Conservation (phyloP, 1,140 invertebrate genomes). For the Chionoecetes opilio region DNA sequence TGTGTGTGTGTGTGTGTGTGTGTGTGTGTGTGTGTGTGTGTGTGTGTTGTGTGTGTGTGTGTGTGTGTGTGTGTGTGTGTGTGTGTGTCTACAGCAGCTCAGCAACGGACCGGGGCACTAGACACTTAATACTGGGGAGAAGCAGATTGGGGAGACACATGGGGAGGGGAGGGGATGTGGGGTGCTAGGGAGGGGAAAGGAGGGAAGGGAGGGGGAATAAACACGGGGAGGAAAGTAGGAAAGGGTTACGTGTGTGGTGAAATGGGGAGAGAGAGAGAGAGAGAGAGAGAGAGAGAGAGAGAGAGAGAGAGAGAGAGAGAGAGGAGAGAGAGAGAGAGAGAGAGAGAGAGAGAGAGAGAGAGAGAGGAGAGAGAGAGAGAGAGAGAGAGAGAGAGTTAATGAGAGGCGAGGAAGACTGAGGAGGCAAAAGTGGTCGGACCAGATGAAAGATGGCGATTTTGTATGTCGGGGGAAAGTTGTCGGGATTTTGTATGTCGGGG, state of each 20-base stretch:
- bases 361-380: background rate
- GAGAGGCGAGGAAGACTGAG: background rate
- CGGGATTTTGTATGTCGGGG: no score
- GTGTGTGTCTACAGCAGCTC: slow-evolving; percentile 42
- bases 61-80: no score
- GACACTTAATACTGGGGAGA: slow-evolving; percentile 55
- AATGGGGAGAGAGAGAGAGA: background rate
- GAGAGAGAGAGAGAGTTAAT: background rate
- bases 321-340: background rate
- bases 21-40: no score
- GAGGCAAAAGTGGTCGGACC: no score
- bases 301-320: no score
- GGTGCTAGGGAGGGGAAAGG: background rate
- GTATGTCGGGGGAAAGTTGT: no score
- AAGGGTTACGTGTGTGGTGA: no score
- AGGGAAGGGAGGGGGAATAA: background rate
- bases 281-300: no score
- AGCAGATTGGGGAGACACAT: background rate
- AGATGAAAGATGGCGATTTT: no score
- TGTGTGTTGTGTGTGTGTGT: no score
- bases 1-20: no score
- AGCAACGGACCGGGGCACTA: slow-evolving; percentile 50
- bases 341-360: background rate
- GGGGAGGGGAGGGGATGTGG: background rate
- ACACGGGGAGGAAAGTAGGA: background rate